Evolutionary conservation across 2,113 vertebrate genomes (phyloP), one percentile per base, ranked within the genome.

Genomic region (Odontophorus gujanensis): DNA sequence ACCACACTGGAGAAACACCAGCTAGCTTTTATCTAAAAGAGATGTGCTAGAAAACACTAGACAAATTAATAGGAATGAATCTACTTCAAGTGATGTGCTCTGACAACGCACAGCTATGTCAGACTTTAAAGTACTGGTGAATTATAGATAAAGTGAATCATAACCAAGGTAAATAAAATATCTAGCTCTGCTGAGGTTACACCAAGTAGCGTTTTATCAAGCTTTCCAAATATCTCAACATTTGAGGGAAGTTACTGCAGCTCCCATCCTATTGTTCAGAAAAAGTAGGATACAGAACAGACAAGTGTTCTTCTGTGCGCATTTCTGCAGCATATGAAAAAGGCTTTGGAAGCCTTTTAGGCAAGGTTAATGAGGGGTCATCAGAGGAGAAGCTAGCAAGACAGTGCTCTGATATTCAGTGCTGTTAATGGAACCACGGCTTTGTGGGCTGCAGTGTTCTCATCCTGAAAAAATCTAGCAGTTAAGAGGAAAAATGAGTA

Each of bases 361-460:
- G 91, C 66, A 67, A 90, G 92, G 87, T 85, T 95, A 97, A 96
- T 91, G 75, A 95, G 93, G 88, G 93, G 95, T 96, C 96, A 94
- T 59, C 82, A 90, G 95, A 93, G 81, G 74, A 92, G 92, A 96
- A 84, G 88, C 67, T 75, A 92, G 93, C 34, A 95, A 92, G 92
- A 55, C 76, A 30, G 28, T 3, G 2, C 32, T 83, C 66, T 95
- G 92, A 90, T 85, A 91, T 91, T 79, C 34, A 6, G 92, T 30
- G 36, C 68, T 71, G 89, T 86, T 94, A 95, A 95, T 93, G 95
- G 94, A 90, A 85, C 30, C 38, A 68, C 90, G 91, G 77, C 85
- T 95, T 92, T 90, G 79, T 93, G 62, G 90, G 66, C 66, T 80
- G 61, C 93, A 94, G 77, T 96, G 95, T 84, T 96, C 94, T 96